Percentiles rank a stretch among this genome's conserved stretches.
Evolutionary conservation across 2,113 vertebrate species (phyloP).

Genomic region (Echinops telfairi): DNA sequence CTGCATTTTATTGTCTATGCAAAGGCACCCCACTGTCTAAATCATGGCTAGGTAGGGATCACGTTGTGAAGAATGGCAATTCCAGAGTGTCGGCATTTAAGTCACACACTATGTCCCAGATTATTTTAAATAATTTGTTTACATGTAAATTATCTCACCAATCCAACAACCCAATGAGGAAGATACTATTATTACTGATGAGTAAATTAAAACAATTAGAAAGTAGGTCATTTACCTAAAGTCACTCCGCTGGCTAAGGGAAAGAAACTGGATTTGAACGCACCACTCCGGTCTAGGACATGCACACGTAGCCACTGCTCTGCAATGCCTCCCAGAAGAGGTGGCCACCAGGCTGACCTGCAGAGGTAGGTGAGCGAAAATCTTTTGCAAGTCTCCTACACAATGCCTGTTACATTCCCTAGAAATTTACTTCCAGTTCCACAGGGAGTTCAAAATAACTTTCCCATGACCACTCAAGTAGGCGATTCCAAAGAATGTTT

Average conservation of each 20-base stretch:
- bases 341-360: neutral
- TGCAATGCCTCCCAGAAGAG: neutral
- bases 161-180: neutral
- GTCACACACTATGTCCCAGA: neutral
- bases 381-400: neutral
- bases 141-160: neutral
- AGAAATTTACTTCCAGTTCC: neutral
- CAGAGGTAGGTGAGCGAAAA: neutral
- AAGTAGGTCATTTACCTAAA: constrained; percentile 19
- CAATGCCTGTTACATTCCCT: neutral
- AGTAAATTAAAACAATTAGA: constrained; percentile 27
- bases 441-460: constrained; percentile 54
- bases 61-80: too few relatives aligned
- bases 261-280: neutral
- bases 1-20: too few relatives aligned
- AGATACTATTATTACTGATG: neutral
- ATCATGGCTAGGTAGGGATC: too few relatives aligned
- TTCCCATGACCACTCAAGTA: constrained; percentile 10
- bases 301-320: neutral
- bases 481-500: neutral
- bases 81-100: constrained; percentile 1
- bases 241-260: neutral
- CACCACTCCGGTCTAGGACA: neutral
- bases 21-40: too few relatives aligned
- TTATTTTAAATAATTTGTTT: constrained; percentile 29